These are phyloP conservation scores for Osedax fenrisi DNA, from an alignment of 2,888 invertebrate species.

Conservation along the genomic window DNA sequence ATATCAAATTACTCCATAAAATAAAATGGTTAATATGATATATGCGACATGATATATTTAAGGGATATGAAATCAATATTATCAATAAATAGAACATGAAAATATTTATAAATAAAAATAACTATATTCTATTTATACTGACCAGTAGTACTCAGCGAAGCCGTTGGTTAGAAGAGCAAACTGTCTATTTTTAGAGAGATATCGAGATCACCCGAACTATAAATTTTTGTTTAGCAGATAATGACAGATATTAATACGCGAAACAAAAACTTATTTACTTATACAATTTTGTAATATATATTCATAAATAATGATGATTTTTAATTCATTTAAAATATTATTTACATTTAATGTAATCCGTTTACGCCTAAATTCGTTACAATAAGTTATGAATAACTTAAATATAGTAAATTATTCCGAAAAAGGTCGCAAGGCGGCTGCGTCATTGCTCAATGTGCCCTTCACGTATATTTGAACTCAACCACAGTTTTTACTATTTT, in stretches of 20 bases:
- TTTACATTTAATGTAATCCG: not conserved
- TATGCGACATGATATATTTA: too few species aligned
- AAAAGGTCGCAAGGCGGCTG: too few species aligned
- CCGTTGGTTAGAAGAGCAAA: not conserved
- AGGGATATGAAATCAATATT: not conserved
- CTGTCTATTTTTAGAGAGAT: not conserved
- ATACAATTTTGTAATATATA: not conserved
- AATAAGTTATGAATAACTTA: too few species aligned
- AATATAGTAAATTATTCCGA: too few species aligned
- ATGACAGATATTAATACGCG: not conserved
- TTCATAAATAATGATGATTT: not conserved
- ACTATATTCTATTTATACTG: constrained; percentile 45
- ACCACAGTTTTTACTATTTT: not conserved
- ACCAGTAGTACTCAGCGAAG: constrained; percentile 41
- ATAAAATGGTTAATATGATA: too few species aligned
- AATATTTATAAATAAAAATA: constrained; percentile 39
- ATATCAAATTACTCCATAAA: not conserved
- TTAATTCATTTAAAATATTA: not conserved
- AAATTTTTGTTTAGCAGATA: not conserved
- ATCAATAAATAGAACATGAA: not conserved
- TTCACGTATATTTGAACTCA: not conserved
- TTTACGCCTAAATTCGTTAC: too few species aligned
- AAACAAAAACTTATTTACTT: not conserved
- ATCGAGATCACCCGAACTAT: not conserved
- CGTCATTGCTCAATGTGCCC: not conserved